phyloP scores from a whole-genome alignment of 2,888 invertebrate genomes.

The Cephalotes varians region DNA sequence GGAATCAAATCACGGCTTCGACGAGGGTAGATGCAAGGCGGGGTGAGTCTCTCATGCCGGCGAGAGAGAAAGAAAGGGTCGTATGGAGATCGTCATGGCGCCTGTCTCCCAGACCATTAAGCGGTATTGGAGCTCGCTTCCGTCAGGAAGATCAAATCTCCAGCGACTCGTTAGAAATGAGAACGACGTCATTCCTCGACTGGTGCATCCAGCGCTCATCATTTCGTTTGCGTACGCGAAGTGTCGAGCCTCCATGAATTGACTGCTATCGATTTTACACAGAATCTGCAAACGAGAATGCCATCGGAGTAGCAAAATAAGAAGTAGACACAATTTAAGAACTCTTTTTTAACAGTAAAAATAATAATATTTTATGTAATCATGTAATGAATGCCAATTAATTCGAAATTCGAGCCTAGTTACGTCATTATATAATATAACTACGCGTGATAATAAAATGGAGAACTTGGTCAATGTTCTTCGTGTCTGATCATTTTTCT shows the following conservation, averaged over 20 bases:
- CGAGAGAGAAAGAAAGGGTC: conserved; percentile 45
- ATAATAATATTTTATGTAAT: neutral
- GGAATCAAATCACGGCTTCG: conserved; percentile 80
- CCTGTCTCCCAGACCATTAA: conserved; percentile 82
- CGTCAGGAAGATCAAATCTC: conserved; percentile 67
- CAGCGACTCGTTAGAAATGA: conserved; percentile 55
- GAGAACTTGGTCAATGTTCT: neutral
- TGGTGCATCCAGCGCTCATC: conserved; percentile 22
- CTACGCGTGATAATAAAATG: neutral
- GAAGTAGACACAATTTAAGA: neutral
- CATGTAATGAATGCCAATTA: neutral
- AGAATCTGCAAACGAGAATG: neutral
- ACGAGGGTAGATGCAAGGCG: conserved; percentile 58
- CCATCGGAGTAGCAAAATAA: neutral
- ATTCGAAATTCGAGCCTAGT: neutral
- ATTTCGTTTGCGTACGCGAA: neutral
- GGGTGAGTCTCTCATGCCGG: conserved; percentile 11
- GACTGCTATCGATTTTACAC: neutral
- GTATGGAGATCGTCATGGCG: conserved; percentile 73
- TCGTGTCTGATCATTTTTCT: neutral
- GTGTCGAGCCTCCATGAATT: neutral
- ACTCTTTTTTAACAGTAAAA: neutral
- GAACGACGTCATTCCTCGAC: conserved; percentile 26
- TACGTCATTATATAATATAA: neutral
- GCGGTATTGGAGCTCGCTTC: conserved; percentile 73